A percentile compares a stretch with the other conserved stretches of the same genome.
Evolutionary conservation across 2,113 vertebrate species (phyloP).

Genomic region (Anguilla rostrata): DNA sequence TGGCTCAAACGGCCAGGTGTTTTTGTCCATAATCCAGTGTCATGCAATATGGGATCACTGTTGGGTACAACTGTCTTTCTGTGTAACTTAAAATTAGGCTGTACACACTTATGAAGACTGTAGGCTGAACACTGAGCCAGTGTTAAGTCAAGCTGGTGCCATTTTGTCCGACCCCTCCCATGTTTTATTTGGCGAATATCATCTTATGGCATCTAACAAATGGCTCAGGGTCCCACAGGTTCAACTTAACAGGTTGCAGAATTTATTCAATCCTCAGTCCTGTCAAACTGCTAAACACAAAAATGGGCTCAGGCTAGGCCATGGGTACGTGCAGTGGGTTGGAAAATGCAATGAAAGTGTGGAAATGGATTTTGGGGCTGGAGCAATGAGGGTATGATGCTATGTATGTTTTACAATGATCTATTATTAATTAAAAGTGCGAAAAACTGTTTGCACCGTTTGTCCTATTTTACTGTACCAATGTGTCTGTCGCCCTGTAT

Average conservation of each 20-base stretch:
- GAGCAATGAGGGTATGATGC: neutral
- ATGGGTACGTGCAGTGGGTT: neutral
- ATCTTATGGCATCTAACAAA: no score
- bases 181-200: no score
- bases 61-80: no score
- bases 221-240: neutral
- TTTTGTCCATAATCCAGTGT: no score
- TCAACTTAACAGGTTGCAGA: neutral
- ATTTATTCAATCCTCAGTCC: neutral
- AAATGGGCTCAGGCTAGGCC: no score
- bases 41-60: no score
- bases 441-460: neutral
- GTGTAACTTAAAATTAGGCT: no score
- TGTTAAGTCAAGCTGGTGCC: no score
- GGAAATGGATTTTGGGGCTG: neutral
- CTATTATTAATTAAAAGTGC: neutral
- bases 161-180: no score
- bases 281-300: neutral
- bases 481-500: neutral
- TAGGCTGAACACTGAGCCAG: no score
- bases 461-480: neutral
- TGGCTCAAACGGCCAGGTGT: no score
- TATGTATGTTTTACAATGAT: neutral
- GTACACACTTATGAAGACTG: no score
- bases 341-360: neutral